These are phyloP conservation scores for Cyclophora albipunctata DNA, from an alignment of 2,888 invertebrate genomes.

Conservation along the genomic window DNA sequence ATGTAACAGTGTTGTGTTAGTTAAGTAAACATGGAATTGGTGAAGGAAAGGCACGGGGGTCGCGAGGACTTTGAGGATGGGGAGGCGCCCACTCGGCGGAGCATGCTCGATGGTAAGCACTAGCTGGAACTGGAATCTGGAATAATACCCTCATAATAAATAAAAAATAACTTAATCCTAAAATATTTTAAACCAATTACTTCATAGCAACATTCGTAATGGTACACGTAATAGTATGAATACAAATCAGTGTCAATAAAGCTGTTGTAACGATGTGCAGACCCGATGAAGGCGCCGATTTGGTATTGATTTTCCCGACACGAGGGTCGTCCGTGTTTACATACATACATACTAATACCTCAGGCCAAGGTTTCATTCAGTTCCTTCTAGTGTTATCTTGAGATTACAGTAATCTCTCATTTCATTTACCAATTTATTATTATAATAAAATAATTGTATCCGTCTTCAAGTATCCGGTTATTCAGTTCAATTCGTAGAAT, in stretches of 20 bases:
- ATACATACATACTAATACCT: conserved; percentile 2
- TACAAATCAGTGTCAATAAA: conserved; percentile 23
- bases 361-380: no score
- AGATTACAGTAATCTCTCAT: no score
- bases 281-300: conserved; percentile 18
- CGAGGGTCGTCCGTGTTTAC: conserved; percentile 16
- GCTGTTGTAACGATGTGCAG: conserved; percentile 24
- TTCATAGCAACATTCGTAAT: no score
- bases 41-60: conserved; percentile 43
- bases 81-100: conserved; percentile 55
- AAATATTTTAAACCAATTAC: background rate
- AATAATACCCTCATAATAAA: no score
- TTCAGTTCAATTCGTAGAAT: no score
- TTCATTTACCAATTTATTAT: no score
- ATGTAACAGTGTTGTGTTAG: conserved; percentile 35
- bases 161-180: background rate
- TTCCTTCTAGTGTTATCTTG: no score
- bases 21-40: conserved; percentile 52
- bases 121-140: background rate
- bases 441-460: no score
- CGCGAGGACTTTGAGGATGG: conserved; percentile 58
- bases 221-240: conserved; percentile 2
- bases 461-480: no score
- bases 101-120: conserved; percentile 68
- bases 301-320: conserved; percentile 31